Percentiles rank a stretch among this genome's conserved stretches.
These are phyloP conservation scores for Drosophila equinoxialis DNA, from an alignment of 1,140 invertebrate species.

Conservation along the genomic window DNA sequence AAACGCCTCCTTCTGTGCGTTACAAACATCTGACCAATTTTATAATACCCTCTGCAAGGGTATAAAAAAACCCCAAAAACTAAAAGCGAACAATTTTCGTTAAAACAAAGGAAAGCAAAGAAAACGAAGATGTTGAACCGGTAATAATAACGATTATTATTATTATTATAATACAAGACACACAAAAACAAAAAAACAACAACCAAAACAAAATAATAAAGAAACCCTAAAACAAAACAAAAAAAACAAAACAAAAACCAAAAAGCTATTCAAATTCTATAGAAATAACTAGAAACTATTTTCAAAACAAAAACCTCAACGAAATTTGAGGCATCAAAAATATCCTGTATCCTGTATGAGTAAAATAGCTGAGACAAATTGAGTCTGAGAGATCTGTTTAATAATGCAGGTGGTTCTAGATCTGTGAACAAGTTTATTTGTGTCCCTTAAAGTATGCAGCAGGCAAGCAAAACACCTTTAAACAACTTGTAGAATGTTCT, in stretches of 20 bases:
- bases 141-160: conserved; percentile 72
- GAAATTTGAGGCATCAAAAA: background rate
- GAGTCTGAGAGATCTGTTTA: no score
- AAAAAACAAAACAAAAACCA: conserved; percentile 21
- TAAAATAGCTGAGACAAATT: no score
- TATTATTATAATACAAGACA: conserved; percentile 69
- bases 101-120: conserved; percentile 41
- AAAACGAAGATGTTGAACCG: conserved; percentile 56
- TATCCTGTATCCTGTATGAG: background rate
- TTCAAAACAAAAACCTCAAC: conserved; percentile 10
- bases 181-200: background rate
- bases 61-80: conserved; percentile 10
- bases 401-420: no score
- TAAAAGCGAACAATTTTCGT: conserved; percentile 53
- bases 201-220: conserved; percentile 61
- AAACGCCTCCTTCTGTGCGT: no score
- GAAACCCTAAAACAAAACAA: conserved; percentile 55
- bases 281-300: conserved; percentile 21
- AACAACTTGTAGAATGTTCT: background rate
- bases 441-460: no score
- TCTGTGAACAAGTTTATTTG: no score
- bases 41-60: no score
- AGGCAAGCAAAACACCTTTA: background rate
- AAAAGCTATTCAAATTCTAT: conserved; percentile 8
- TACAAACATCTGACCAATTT: no score